A percentile compares a stretch with the other conserved stretches of the same genome.
Conservation (phyloP, 2,797 vertebrate genomes). For the Falco peregrinus region DNA sequence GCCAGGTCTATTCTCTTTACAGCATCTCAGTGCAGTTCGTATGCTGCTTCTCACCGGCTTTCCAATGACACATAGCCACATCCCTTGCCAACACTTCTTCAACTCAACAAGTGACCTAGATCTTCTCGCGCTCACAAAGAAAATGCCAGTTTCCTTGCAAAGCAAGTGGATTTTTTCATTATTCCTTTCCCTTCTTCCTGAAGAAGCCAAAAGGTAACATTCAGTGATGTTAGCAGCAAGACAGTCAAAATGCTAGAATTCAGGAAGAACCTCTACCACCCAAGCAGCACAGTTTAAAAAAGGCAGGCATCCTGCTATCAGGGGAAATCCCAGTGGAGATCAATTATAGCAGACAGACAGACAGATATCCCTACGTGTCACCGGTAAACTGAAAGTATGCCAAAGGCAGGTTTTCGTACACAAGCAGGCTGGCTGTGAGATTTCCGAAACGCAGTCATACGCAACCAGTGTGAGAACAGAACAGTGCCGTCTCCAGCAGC, state of each 20-base stretch:
- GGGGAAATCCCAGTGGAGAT: neutral
- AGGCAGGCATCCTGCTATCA: neutral
- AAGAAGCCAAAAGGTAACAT: neutral
- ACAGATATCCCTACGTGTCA: neutral
- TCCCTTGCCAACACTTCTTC: constrained; percentile 37
- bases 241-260: neutral
- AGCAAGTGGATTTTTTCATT: neutral
- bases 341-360: neutral
- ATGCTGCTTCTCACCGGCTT: constrained; percentile 5
- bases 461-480: neutral
- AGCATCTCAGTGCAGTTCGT: neutral
- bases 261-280: neutral
- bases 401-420: neutral
- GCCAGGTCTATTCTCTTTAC: constrained; percentile 47
- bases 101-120: constrained; percentile 36
- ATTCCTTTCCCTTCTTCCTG: neutral
- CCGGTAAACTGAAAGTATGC: neutral
- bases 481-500: neutral
- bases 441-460: neutral
- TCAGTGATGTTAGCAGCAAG: neutral
- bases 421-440: neutral
- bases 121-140: neutral
- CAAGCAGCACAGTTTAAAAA: neutral
- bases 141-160: neutral
- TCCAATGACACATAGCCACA: constrained; percentile 26